Evolutionary conservation across 2,888 invertebrate species (phyloP), one percentile per base, ranked within the genome.

Genomic region (Lacanobia wlatinum): DNA sequence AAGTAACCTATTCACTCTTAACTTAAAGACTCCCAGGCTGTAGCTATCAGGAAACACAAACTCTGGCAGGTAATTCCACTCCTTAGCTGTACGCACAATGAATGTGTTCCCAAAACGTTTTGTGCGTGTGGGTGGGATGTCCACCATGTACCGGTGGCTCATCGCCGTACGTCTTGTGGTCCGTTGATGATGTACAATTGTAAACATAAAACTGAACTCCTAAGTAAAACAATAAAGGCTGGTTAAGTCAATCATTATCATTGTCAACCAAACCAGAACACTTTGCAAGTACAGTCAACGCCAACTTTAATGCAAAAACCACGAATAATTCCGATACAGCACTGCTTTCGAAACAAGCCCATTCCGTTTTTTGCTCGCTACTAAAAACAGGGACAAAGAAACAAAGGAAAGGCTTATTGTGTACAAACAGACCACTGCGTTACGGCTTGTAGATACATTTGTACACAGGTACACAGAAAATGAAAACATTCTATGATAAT

Each of bases 361-460:
- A 70, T 68, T 61, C 38, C 12, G 50, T 68, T 78, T 78, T 82
- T 78, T 78, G 76, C 65, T 62, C 28, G 55, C 23, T 18, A 63
- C 67, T 80, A 76, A 84, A 84, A 84, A 83, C 84, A 80, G 66
- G 18, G 63, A 84, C 80, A 83, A 83, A 75, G 70, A 81, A 76
- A 83, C 70, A 67, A 83, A 70, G 58, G 63, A 76, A 80, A 67
- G 71, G 68, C 81, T 80, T 68, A 71, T 76, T 80, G 76, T 81
- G 52, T 78, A 65, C 61, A 82, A 68, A 64, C 60, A 73, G 60
- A 46, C 21, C 60, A 58, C 48, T 34, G 16, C 59, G 65, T 52
- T 73, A 53, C 60, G 58, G 64, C 50, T 61, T 62, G 76, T 61
- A 61, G 53, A 58, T 40, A 70, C 64, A 50, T 59, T 73, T 59